phyloP scores from a whole-genome alignment of 2,888 invertebrate species.

The Kryphioiulus occultus region DNA sequence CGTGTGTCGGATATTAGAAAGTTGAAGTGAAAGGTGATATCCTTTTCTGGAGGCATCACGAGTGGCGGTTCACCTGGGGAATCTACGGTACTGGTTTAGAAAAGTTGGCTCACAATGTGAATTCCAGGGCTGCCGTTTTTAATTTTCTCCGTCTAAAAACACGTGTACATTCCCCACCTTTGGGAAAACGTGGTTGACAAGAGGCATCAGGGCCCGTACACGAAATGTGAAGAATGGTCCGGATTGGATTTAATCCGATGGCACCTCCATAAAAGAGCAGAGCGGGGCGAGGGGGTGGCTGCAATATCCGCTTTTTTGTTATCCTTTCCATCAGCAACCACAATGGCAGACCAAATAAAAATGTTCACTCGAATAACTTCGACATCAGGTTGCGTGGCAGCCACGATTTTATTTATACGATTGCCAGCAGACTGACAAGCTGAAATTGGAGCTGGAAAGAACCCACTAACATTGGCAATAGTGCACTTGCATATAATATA shows the following conservation, averaged over 20 bases:
- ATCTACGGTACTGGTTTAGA: neutral
- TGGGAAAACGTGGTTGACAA: constrained; percentile 20
- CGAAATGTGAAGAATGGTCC: neutral
- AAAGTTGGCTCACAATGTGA: neutral
- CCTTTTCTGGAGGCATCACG: neutral
- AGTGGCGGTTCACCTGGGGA: neutral
- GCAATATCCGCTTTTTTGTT: constrained; percentile 45
- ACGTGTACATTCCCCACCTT: constrained; percentile 11
- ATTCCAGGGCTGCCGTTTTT: neutral
- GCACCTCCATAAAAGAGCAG: constrained; percentile 41
- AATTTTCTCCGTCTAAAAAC: constrained; percentile 22
- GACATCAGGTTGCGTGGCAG: constrained; percentile 42
- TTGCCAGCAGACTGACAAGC: constrained; percentile 32
- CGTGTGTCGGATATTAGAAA: neutral
- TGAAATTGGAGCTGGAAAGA: constrained; percentile 43
- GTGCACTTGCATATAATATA: constrained; percentile 35
- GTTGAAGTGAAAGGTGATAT: neutral
- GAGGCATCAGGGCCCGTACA: neutral
- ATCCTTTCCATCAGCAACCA: constrained; percentile 46
- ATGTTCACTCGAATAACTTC: constrained; percentile 49
- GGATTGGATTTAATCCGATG: constrained; percentile 35
- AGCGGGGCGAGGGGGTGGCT: constrained; percentile 44
- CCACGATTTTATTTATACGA: constrained; percentile 27
- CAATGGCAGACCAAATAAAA: constrained; percentile 47
- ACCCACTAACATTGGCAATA: constrained; percentile 31